Evolutionary conservation across 1,140 invertebrate genomes (phyloP).

Genomic region (Muscidifurax raptorellus): DNA sequence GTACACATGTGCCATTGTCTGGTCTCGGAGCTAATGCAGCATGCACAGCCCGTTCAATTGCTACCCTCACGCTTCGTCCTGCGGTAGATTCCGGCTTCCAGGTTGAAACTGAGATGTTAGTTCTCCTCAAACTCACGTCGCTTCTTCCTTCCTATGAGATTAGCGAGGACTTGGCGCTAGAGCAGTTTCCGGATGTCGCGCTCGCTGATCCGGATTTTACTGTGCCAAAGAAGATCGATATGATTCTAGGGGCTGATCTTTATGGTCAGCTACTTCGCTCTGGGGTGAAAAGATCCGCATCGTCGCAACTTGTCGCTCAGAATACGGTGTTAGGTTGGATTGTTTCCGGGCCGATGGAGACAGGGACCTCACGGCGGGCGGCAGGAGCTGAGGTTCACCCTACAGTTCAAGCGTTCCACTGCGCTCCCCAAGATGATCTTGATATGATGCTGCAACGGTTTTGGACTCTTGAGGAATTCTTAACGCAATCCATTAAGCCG

Average conservation of each 20-base stretch:
- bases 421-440: no score
- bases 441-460: no score
- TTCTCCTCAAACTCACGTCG: conserved; percentile 11
- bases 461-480: no score
- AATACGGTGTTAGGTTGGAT: conserved; percentile 61
- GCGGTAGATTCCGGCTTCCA: neutral
- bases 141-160: neutral
- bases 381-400: no score
- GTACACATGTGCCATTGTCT: no score
- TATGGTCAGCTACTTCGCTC: conserved; percentile 30
- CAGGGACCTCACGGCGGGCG: no score
- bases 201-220: conserved; percentile 51
- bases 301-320: conserved; percentile 56
- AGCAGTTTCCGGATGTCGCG: neutral
- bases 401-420: no score
- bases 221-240: conserved; percentile 14
- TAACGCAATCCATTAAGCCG: neutral
- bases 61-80: no score
- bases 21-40: no score
- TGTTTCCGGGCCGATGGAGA: conserved; percentile 53
- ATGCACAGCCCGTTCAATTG: no score
- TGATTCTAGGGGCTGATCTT: conserved; percentile 50
- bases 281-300: conserved; percentile 8
- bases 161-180: no score
- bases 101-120: neutral